Percentiles rank a stretch among this genome's conserved stretches.
Evolutionary conservation across 2,113 vertebrate species (phyloP).

Genomic region (Vidua macroura): DNA sequence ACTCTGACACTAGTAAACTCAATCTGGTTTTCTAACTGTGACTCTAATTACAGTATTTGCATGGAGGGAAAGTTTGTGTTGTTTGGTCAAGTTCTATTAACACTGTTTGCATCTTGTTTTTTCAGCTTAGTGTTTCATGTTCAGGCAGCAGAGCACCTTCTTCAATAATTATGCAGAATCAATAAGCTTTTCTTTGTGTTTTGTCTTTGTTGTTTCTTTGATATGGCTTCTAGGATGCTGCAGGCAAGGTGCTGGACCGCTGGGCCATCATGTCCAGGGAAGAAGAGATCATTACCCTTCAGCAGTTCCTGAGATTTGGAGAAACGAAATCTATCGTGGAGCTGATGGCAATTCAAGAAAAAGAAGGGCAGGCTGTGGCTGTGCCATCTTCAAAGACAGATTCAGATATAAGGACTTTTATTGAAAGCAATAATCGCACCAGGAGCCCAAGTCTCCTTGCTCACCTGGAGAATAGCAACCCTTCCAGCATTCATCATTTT

Average conservation of each 20-base stretch:
- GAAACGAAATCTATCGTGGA: constrained; percentile 99
- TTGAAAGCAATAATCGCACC: constrained; percentile 98
- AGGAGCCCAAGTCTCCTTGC: constrained; percentile 94
- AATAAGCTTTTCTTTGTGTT: constrained; percentile 87
- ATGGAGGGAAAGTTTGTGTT: constrained; percentile 70
- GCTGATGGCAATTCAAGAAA: constrained; percentile 99
- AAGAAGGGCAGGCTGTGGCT: constrained; percentile 97
- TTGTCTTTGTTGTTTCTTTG: constrained; percentile 89
- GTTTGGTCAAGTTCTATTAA: constrained; percentile 59
- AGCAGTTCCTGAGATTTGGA: constrained; percentile 98
- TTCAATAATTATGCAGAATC: constrained; percentile 87
- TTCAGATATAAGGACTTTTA: constrained; percentile 98
- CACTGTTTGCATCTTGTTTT: constrained; percentile 69
- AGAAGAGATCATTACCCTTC: constrained; percentile 99
- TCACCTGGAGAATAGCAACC: constrained; percentile 95
- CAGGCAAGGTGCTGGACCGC: constrained; percentile 99
- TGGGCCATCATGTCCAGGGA: constrained; percentile 99
- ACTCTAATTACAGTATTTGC: constrained; percentile 73
- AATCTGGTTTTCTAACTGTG: constrained; percentile 65
- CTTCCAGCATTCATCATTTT: constrained; percentile 98
- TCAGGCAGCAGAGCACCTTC: constrained; percentile 72
- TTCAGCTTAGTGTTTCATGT: constrained; percentile 73
- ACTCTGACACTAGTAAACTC: constrained; percentile 71
- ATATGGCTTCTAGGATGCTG: constrained; percentile 93
- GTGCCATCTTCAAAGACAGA: constrained; percentile 97